Base-by-base conservation (phyloP, 2,888 invertebrate genomes). In the Phortica magna region DNA sequence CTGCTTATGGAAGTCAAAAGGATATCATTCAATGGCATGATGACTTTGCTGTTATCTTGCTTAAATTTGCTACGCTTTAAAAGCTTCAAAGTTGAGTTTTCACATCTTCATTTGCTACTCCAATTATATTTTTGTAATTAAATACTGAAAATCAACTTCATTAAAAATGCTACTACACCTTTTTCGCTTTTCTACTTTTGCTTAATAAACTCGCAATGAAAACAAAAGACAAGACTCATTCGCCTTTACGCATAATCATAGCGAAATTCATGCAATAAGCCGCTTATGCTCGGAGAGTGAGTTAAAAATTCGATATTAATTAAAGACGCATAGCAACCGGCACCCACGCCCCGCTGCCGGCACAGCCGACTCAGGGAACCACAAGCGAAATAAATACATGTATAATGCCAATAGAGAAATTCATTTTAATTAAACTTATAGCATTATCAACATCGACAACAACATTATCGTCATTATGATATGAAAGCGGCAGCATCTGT, bases 381-480 rank as follows among this genome's bases (percentile, higher is more conserved):
- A 65, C 7, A 65, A 65, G 12, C 65, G 65, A 65, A 65, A 65
- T 6, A 65, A 53, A 14, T 71, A n/a, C n/a, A 55, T 14, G 6
- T 64, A 64, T 39, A 43, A 43, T 53, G 22, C n/a, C 70, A 71
- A 71, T 55, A 55, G 48, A 71, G 68, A 43, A 70, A 70, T 17
- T 48, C 43, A 71, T 53, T 31, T 71, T 71, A 71, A 71, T 71
- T 71, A 71, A 71, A 55, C 70, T 55, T 31, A 39, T 19, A 41
- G 41, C 65, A 39, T 65, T 12, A 61, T 61, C 31, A 61, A 22
- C 31, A 61, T 61, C 19, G 3, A 17, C 19, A 22, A 19, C 10
- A 61, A 7, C 19, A 61, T 61, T 22, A 61, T 61, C 7, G 22
- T 22, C 6, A 61, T 61, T 17, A 65, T 19, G 43, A 43, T 22